These are phyloP conservation scores for Anolis sagrei DNA, from an alignment of 2,113 vertebrate genomes.

Conservation along the genomic window DNA sequence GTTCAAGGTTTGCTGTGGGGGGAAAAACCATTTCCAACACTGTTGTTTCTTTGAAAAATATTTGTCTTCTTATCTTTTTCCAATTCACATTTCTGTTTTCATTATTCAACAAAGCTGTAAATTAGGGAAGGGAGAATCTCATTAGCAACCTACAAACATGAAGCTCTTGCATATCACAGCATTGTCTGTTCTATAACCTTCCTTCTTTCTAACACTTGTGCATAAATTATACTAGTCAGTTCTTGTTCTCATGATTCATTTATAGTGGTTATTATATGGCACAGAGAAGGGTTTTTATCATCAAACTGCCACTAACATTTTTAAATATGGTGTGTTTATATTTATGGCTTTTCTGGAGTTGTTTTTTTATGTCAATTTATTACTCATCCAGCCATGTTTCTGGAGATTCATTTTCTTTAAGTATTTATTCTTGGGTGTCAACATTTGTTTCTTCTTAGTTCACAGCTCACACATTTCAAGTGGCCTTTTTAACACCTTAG, in stretches of 20 bases:
- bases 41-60: not conserved
- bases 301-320: slow-evolving; percentile 23
- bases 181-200: not conserved
- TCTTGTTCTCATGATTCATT: slow-evolving; percentile 33
- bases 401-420: slow-evolving; percentile 1
- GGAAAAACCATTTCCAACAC: not conserved
- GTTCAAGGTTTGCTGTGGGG: not conserved
- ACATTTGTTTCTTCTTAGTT: slow-evolving; percentile 22
- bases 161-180: not conserved
- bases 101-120: slow-evolving; percentile 27
- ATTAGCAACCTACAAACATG: not conserved
- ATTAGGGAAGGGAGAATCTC: not conserved
- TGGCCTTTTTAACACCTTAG: not conserved
- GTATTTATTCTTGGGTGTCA: not conserved
- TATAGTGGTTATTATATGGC: not conserved
- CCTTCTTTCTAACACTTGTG: not conserved
- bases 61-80: not conserved
- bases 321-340: not conserved
- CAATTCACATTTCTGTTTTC: not conserved
- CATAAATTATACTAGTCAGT: slow-evolving; percentile 10
- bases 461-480: slow-evolving; percentile 18
- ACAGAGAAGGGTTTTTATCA: not conserved
- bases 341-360: slow-evolving; percentile 8
- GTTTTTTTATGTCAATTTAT: slow-evolving; percentile 35
- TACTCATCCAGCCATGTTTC: slow-evolving; percentile 18